These are phyloP conservation scores for Florisuga fusca DNA, from an alignment of 2,797 vertebrate species.

Conservation along the genomic window DNA sequence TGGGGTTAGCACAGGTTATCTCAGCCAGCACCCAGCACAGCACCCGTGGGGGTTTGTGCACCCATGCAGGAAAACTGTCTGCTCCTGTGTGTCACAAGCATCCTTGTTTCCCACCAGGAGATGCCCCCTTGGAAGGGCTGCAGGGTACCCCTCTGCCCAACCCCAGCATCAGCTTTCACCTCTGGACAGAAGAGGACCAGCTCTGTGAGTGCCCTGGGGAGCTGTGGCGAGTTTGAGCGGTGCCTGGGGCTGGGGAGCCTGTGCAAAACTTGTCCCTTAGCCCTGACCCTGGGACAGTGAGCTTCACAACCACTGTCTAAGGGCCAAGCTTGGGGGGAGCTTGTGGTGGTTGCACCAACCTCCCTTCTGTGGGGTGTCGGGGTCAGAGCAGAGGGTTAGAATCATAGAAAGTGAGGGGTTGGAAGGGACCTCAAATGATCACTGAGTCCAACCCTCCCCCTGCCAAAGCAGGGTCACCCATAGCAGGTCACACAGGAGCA, in stretches of 20 bases:
- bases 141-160: constrained; percentile 86
- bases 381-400: neutral
- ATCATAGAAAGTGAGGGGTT: no score
- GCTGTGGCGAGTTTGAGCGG: fast-evolving
- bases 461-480: no score
- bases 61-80: neutral
- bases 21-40: neutral
- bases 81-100: neutral
- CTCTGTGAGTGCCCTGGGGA: constrained; percentile 84
- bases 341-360: neutral
- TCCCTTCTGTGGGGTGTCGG: neutral
- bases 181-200: constrained; percentile 91
- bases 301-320: neutral
- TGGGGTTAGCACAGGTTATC: neutral
- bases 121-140: constrained; percentile 12
- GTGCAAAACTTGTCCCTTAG: neutral
- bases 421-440: no score
- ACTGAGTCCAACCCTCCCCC: no score
- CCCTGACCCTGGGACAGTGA: neutral
- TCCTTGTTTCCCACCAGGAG: neutral
- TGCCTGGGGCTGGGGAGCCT: neutral
- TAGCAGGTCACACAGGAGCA: no score
- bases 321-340: fast-evolving
- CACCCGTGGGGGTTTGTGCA: fast-evolving
- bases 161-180: constrained; percentile 91